These are phyloP conservation scores for Seriola dumerili DNA, from an alignment of 2,113 vertebrate species.

Conservation along the genomic window DNA sequence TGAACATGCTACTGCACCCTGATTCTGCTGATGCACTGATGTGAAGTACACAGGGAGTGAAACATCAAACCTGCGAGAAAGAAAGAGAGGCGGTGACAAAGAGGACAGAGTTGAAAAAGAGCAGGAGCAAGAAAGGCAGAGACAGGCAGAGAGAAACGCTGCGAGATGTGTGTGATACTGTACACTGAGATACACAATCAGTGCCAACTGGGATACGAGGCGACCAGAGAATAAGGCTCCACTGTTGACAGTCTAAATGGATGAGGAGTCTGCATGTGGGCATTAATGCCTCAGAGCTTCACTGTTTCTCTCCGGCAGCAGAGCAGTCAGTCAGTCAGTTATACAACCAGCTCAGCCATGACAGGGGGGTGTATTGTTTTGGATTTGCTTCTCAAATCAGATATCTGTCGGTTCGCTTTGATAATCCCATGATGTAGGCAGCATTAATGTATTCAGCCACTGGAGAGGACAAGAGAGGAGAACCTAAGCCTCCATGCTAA, in stretches of 20 bases:
- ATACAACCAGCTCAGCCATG: constrained; percentile 68
- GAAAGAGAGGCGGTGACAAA: background rate
- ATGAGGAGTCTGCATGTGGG: constrained; percentile 59
- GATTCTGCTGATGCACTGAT: constrained; percentile 37
- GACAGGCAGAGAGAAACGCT: background rate
- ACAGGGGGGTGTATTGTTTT: constrained; percentile 66
- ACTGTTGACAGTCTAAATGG: constrained; percentile 61
- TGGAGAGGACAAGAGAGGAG: constrained; percentile 50
- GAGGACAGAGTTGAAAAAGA: constrained; percentile 4
- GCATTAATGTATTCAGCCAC: constrained; percentile 66
- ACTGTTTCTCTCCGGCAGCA: constrained; percentile 43
- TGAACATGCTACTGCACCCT: constrained; percentile 1
- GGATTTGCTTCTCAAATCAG: constrained; percentile 79
- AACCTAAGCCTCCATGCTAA: constrained; percentile 59
- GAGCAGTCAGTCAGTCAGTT: constrained; percentile 62
- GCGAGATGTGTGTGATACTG: constrained; percentile 24
- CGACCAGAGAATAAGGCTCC: constrained; percentile 43
- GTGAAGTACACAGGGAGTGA: constrained; percentile 12
- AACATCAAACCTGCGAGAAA: constrained; percentile 11
- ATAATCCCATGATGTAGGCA: constrained; percentile 72
- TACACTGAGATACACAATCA: constrained; percentile 43
- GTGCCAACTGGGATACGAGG: constrained; percentile 36
- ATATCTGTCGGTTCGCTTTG: constrained; percentile 68
- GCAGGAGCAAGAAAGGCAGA: constrained; percentile 4
- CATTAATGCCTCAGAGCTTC: constrained; percentile 52